These are phyloP conservation scores for Spicauda simplicius DNA, from an alignment of 2,888 invertebrate species.

Conservation along the genomic window DNA sequence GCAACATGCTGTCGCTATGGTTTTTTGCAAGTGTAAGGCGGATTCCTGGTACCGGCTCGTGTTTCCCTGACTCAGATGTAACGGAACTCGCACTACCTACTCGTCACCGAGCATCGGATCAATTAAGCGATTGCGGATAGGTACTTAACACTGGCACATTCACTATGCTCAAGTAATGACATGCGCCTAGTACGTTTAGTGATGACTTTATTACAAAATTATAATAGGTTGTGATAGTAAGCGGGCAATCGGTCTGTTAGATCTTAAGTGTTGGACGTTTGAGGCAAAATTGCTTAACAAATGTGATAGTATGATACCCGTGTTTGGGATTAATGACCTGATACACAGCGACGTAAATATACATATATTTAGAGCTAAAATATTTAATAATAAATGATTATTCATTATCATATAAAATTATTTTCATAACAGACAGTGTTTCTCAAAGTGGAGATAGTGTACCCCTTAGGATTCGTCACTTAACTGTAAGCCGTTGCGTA, in stretches of 20 bases:
- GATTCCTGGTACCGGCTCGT: slow-evolving; percentile 53
- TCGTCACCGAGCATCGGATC: slow-evolving; percentile 54
- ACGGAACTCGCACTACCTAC: slow-evolving; percentile 52
- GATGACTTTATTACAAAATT: neutral
- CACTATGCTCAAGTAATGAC: neutral
- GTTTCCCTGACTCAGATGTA: slow-evolving; percentile 51
- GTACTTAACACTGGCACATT: slow-evolving; percentile 7
- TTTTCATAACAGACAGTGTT: too few species aligned
- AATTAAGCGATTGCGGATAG: slow-evolving; percentile 57
- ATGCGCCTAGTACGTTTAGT: neutral
- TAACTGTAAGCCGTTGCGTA: too few species aligned
- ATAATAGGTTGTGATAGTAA: neutral
- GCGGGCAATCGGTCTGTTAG: neutral
- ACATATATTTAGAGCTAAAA: too few species aligned
- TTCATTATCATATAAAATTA: too few species aligned
- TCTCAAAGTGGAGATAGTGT: too few species aligned
- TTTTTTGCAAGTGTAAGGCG: slow-evolving; percentile 42
- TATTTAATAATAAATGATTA: too few species aligned
- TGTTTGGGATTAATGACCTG: too few species aligned
- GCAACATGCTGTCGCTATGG: slow-evolving; percentile 28
- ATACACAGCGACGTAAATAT: too few species aligned
- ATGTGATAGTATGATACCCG: neutral
- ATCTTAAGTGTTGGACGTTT: too few species aligned
- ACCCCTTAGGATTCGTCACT: too few species aligned
- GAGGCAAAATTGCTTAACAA: neutral